Evolutionary conservation across 1,140 invertebrate species (phyloP).

Genomic region (Sipha flava): DNA sequence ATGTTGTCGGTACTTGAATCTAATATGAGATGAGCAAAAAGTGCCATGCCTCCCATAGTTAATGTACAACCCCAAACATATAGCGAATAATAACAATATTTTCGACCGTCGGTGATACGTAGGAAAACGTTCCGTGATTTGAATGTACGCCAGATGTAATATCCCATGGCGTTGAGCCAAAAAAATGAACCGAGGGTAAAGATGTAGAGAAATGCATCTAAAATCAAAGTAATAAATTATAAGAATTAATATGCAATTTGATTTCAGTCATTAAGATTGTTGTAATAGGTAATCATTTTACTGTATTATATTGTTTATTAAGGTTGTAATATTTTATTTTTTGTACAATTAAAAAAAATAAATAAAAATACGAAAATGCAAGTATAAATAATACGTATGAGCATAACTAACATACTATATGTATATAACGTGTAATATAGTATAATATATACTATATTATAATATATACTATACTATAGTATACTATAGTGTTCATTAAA

Average conservation of each 20-base stretch:
- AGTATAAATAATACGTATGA: too few species aligned
- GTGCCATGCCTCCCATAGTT: conserved; percentile 57
- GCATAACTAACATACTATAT: too few species aligned
- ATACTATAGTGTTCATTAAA: too few species aligned
- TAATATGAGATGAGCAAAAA: conserved; percentile 71
- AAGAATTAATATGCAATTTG: background rate
- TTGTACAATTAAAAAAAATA: too few species aligned
- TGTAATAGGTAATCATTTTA: too few species aligned
- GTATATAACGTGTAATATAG: too few species aligned
- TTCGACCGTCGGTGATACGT: conserved; percentile 67
- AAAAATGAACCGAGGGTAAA: conserved; percentile 69
- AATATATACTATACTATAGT: too few species aligned
- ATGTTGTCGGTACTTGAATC: conserved; percentile 47
- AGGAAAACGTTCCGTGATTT: conserved; percentile 73
- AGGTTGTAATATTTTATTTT: too few species aligned
- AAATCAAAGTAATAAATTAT: conserved; percentile 40
- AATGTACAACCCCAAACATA: conserved; percentile 68
- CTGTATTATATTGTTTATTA: too few species aligned
- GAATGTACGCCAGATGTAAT: conserved; percentile 78
- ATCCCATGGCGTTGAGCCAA: conserved; percentile 73
- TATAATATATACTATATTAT: too few species aligned
- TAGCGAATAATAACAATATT: conserved; percentile 74
- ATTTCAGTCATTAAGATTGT: too few species aligned
- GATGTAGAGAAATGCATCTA: conserved; percentile 64
- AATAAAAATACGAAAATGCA: too few species aligned